These are phyloP conservation scores for Aphidius colemani DNA, from an alignment of 2,888 invertebrate species.

Conservation along the genomic window DNA sequence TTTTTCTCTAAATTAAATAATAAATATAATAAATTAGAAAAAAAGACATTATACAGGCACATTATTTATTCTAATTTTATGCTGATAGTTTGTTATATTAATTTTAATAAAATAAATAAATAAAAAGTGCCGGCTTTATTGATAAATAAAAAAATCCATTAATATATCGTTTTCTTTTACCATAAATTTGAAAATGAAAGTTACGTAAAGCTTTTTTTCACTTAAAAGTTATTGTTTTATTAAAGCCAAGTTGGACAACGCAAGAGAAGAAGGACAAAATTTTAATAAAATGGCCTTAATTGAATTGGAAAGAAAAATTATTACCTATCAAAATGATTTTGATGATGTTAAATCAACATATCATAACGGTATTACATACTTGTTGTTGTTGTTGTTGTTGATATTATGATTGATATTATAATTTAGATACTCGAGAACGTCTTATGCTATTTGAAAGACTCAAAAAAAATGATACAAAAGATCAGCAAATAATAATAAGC, in stretches of 20 bases:
- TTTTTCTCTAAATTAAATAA: too few species aligned
- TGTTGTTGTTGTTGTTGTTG: background rate
- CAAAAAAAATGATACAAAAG: slow-evolving; percentile 43
- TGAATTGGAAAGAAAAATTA: slow-evolving; percentile 17
- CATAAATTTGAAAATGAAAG: too few species aligned
- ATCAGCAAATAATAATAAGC: slow-evolving; percentile 39
- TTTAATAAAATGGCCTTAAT: slow-evolving; percentile 16
- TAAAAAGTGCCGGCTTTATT: too few species aligned
- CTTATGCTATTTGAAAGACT: slow-evolving; percentile 38
- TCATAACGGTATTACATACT: slow-evolving; percentile 7
- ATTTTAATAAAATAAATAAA: too few species aligned
- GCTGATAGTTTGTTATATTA: too few species aligned
- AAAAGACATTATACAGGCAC: too few species aligned
- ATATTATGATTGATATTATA: background rate
- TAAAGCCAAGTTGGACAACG: slow-evolving; percentile 32
- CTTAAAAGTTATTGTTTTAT: background rate
- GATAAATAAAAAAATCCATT: too few species aligned
- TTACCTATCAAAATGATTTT: slow-evolving; percentile 10
- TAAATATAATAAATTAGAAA: too few species aligned
- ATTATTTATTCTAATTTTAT: too few species aligned
- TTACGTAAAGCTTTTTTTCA: too few species aligned
- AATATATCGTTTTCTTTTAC: too few species aligned
- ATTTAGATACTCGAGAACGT: slow-evolving; percentile 39
- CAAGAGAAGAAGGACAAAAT: slow-evolving; percentile 27
- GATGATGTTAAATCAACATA: slow-evolving; percentile 13